These are phyloP conservation scores for Anthoscopus minutus DNA, from an alignment of 2,113 vertebrate species.

Conservation along the genomic window DNA sequence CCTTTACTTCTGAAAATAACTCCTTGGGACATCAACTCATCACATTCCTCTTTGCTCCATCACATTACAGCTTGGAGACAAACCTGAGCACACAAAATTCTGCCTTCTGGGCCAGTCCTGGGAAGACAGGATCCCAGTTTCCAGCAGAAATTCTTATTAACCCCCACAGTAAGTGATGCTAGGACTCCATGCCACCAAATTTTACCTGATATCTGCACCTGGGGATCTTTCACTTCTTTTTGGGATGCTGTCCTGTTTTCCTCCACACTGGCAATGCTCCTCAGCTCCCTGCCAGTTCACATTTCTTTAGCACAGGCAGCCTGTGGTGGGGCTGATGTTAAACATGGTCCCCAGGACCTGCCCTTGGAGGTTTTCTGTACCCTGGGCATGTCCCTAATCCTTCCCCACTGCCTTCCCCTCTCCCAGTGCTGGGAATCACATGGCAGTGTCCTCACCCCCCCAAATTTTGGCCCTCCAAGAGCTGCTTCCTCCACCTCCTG, in stretches of 20 bases:
- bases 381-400: background rate
- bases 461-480: background rate
- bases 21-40: background rate
- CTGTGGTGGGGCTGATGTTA: background rate
- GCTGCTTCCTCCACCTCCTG: background rate
- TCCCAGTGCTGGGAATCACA: background rate
- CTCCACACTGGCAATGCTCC: background rate
- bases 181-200: background rate
- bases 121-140: background rate
- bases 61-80: background rate
- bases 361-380: background rate
- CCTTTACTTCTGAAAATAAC: slow-evolving; percentile 8
- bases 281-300: background rate
- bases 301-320: background rate
- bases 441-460: fast-evolving
- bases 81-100: background rate
- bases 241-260: background rate
- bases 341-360: fast-evolving
- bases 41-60: background rate
- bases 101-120: background rate
- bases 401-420: background rate
- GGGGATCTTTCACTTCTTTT: fast-evolving
- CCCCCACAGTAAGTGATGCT: background rate
- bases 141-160: background rate
- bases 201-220: background rate